Base-by-base conservation (phyloP, 2,113 vertebrate species). In the Cephalopterus ornatus region DNA sequence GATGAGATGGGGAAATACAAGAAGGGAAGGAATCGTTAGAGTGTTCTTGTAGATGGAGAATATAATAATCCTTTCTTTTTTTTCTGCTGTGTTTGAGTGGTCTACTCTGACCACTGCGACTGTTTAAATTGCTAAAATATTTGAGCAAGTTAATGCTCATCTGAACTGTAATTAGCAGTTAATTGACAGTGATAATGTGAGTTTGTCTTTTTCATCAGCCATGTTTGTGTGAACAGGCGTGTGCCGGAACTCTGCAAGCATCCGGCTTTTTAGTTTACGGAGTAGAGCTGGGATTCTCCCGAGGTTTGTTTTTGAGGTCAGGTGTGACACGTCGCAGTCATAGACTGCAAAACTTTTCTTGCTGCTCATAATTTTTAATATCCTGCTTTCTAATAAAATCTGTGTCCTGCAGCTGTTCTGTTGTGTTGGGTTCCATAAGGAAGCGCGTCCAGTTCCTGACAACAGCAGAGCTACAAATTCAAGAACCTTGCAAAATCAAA, bases 221-320 rank as follows among this genome's bases (percentile, higher is more conserved):
- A 2, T 28, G 28, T 73, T 55, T n/a, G 8, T 44, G 9, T 27
- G 47, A 46, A 47, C 6, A 14, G 37, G 28, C 0, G 0, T 56
- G 10, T 58, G 22, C n/a, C 66, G 56, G 17, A 78, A 8, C 7
- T 8, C 47, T 71, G 28, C 32, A 70, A 55, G 20, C 14, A 15
- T 18, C 20, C 2, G 1, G 5, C 15, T 52, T 32, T 68, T 42
- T 4, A 14, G 12, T 3, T n/a, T 42, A 5, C 39, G 33, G 46
- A 63, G 10, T 22, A 11, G 6, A 32, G 37, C 42, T 67, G 41
- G 15, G 3, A 1, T 70, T 72, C 26, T 72, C 5, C 32, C 33
- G 59, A 52, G 17, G 14, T 79, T 65, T 50, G 14, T 56, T 80
- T 67, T 52, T 52, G 68, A 62, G 59, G 26, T 9, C 32, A 68